Conservation (phyloP, 2,888 invertebrate genomes). For the Drosophila meridiana region DNA sequence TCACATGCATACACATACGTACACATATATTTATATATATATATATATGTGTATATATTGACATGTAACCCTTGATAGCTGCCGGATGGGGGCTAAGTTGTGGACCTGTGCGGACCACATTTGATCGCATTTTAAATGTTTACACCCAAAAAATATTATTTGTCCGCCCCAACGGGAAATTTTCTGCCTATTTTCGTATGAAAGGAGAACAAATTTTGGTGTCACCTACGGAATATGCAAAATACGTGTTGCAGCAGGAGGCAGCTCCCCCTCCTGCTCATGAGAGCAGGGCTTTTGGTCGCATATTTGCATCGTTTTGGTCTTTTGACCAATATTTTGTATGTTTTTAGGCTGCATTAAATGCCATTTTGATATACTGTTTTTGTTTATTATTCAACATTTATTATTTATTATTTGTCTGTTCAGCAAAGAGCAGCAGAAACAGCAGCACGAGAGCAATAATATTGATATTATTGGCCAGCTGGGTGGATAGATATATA, state of each 20-base stretch:
- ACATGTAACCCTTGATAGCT: conserved; percentile 31
- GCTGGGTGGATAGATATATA: neutral
- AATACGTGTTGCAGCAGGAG: conserved; percentile 24
- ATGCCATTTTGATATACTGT: conserved; percentile 21
- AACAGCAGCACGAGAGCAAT: conserved; percentile 3
- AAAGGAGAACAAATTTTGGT: conserved; percentile 38
- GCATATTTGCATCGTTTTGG: conserved; percentile 19
- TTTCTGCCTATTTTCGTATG: conserved; percentile 28
- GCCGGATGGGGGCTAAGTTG: no score
- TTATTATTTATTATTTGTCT: conserved; percentile 51
- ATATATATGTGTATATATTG: conserved; percentile 27
- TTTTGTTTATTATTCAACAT: conserved; percentile 42
- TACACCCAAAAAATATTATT: conserved; percentile 33
- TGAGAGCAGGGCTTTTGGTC: neutral
- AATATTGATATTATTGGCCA: conserved; percentile 20
- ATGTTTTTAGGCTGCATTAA: conserved; percentile 40
- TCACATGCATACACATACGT: conserved; percentile 19
- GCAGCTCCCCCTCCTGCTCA: neutral
- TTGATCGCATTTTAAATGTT: conserved; percentile 62
- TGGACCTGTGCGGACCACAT: conserved; percentile 22
- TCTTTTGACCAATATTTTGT: conserved; percentile 39
- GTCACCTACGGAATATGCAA: conserved; percentile 52
- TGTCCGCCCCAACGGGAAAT: conserved; percentile 23
- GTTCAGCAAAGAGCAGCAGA: conserved; percentile 7
- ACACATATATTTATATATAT: neutral